Evolutionary conservation across 1,140 invertebrate species (phyloP).

Genomic region (Ceratina japonica): DNA sequence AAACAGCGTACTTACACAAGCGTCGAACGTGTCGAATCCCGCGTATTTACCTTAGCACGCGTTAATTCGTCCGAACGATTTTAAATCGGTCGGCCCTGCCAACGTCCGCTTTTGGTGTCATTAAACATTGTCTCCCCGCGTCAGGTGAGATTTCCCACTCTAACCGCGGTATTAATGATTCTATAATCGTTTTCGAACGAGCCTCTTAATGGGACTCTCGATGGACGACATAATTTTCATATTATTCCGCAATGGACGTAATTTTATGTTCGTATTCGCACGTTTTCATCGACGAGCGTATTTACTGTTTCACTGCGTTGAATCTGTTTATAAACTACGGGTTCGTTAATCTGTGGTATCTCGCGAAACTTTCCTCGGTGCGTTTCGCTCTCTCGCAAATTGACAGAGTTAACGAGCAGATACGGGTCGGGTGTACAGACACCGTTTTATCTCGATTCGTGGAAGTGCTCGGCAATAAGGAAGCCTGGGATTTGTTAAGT

Average conservation of each 20-base stretch:
- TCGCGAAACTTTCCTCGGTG: neutral
- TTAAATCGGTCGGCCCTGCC: neutral
- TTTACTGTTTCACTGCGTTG: too few relatives aligned
- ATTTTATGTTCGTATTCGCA: too few relatives aligned
- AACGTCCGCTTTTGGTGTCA: neutral
- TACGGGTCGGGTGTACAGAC: neutral
- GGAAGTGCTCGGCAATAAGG: conserved; percentile 33
- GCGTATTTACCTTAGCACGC: conserved; percentile 21
- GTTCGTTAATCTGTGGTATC: conserved; percentile 6
- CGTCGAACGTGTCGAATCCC: conserved; percentile 6
- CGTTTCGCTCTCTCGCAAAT: conserved; percentile 13
- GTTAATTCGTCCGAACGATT: conserved; percentile 7
- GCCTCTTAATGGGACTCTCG: too few relatives aligned
- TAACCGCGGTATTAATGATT: too few relatives aligned
- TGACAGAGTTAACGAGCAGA: conserved; percentile 27
- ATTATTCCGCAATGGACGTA: too few relatives aligned
- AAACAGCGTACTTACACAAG: conserved; percentile 11
- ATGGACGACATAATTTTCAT: too few relatives aligned
- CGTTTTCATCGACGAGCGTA: too few relatives aligned
- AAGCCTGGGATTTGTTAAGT: conserved; percentile 27
- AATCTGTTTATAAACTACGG: neutral
- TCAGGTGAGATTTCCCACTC: too few relatives aligned
- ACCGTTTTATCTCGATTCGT: conserved; percentile 20
- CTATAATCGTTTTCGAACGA: too few relatives aligned
- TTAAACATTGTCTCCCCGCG: neutral